Evolutionary conservation across 2,797 vertebrate species (phyloP).

Genomic region (Alosa sapidissima): DNA sequence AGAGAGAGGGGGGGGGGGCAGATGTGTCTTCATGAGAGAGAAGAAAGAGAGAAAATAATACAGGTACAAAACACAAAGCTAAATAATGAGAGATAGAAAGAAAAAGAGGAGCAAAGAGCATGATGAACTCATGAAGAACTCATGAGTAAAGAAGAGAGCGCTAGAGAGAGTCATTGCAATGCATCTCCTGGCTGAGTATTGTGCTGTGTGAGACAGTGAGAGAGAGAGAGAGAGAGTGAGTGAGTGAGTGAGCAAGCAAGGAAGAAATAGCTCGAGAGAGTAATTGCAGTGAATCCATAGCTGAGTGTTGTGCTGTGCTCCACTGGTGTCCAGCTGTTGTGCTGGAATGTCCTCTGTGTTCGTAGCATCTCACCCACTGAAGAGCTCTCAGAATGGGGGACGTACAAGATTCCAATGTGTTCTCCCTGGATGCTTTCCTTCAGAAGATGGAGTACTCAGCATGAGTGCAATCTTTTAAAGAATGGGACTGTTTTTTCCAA

Average conservation of each 20-base stretch:
- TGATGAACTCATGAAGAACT: too few species aligned
- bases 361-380: neutral
- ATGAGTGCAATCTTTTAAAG: neutral
- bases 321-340: neutral
- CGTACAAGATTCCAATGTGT: neutral
- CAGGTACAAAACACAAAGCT: neutral
- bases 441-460: neutral
- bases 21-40: neutral
- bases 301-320: neutral
- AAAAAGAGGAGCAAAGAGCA: neutral
- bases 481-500: neutral
- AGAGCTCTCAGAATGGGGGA: neutral
- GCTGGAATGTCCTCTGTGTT: neutral
- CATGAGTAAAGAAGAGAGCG: neutral
- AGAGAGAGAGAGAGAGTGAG: too few species aligned
- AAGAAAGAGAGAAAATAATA: too few species aligned
- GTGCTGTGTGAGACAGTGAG: neutral
- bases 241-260: neutral
- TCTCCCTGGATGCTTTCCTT: neutral
- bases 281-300: neutral
- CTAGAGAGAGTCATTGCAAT: neutral
- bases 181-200: neutral
- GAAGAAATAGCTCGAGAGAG: neutral
- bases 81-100: slow-evolving; percentile 5
- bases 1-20: too few species aligned